phyloP scores from a whole-genome alignment of 2,888 invertebrate genomes.

The Subacronicta megacephala region DNA sequence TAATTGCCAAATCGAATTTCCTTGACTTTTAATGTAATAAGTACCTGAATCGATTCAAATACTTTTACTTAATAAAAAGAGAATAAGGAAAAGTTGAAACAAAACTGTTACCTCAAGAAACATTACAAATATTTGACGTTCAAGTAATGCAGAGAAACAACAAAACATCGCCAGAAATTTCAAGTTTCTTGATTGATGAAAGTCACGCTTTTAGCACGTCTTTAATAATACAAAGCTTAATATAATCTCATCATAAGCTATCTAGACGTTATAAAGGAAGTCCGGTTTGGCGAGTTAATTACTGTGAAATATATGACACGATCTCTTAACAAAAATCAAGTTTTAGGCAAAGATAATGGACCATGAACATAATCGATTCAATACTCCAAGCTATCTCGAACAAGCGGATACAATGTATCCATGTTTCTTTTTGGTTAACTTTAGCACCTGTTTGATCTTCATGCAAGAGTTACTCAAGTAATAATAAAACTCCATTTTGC shows the following conservation, averaged over 20 bases:
- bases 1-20: conserved; percentile 58
- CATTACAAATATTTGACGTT: background rate
- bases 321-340: conserved; percentile 16
- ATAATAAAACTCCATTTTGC: background rate
- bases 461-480: background rate
- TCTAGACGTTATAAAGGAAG: conserved; percentile 21
- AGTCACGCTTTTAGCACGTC: conserved; percentile 1
- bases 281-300: conserved; percentile 43
- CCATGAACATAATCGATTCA: conserved; percentile 12
- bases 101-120: background rate
- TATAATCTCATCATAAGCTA: conserved; percentile 10
- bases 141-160: conserved; percentile 7
- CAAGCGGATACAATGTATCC: background rate
- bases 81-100: background rate
- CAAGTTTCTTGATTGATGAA: conserved; percentile 12
- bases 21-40: conserved; percentile 14
- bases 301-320: conserved; percentile 30
- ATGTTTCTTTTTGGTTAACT: background rate
- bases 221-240: conserved; percentile 2
- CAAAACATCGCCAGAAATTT: background rate
- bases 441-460: background rate
- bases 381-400: conserved; percentile 2
- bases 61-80: background rate
- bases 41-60: background rate
- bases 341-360: conserved; percentile 17